Conservation (phyloP, 1,140 invertebrate genomes). For the Drosophila suzukii region DNA sequence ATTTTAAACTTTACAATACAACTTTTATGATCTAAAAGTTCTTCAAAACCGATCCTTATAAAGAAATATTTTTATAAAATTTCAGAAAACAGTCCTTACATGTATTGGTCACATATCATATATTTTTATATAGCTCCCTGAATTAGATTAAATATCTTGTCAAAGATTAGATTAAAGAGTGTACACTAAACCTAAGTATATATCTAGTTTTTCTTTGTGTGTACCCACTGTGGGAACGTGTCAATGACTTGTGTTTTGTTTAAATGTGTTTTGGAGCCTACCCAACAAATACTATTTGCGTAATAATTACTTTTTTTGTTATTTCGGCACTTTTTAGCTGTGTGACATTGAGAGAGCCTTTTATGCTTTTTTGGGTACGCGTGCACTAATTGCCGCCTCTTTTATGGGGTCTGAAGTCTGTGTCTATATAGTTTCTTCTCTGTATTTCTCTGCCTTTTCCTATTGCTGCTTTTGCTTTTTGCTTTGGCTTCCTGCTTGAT, state of each 20-base stretch:
- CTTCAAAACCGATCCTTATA: too few relatives aligned
- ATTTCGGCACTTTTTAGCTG: conserved; percentile 12
- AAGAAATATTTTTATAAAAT: too few relatives aligned
- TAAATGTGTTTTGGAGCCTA: conserved; percentile 29
- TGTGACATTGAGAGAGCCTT: conserved; percentile 52
- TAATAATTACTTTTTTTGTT: conserved; percentile 46
- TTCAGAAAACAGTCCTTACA: too few relatives aligned
- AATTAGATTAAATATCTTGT: not conserved
- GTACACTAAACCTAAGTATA: too few relatives aligned
- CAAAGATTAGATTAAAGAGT: not conserved
- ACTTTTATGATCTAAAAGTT: too few relatives aligned
- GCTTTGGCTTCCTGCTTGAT: conserved; percentile 49
- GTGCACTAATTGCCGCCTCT: conserved; percentile 39
- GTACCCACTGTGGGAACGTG: conserved; percentile 13
- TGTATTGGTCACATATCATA: too few relatives aligned
- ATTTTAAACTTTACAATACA: too few relatives aligned
- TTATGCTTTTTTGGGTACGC: conserved; percentile 44
- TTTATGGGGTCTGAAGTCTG: conserved; percentile 24
- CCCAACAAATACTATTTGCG: conserved; percentile 55
- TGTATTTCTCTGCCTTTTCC: conserved; percentile 11
- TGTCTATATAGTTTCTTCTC: conserved; percentile 6
- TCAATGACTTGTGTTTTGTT: conserved; percentile 45
- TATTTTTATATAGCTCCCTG: too few relatives aligned
- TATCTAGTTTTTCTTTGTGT: conserved; percentile 14
- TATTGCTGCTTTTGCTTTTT: conserved; percentile 13